Base-by-base conservation (phyloP, 2,797 vertebrate genomes). In the Helicolenus hilgendorfi region DNA sequence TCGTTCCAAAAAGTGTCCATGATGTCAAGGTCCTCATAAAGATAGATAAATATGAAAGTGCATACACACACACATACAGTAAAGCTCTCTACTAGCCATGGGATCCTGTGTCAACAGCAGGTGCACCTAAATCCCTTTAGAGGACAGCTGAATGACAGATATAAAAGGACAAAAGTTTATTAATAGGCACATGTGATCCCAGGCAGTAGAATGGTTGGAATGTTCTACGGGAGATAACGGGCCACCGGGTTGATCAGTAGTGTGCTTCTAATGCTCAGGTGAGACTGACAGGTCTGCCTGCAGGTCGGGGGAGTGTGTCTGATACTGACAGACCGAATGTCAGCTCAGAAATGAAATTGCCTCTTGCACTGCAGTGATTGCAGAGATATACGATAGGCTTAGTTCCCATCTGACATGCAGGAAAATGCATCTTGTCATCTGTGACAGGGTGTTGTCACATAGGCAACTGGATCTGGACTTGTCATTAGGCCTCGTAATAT, bases 61-160 rank as follows among this genome's bases (percentile, higher is more conserved):
- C 13, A 27, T 8, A 27, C n/a, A 65, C 68, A 77, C 33, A 77
- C 22, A 27, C 49, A 56, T 36, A 29, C 14, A 81, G 77, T 45
- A 63, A 87, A 81, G 82, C 79, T 85, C 59, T 83, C 63, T 2
- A 18, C 58, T 65, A 68, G 70, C 58, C 83, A 70, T 1, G 22
- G 75, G 81, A 35, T 91, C 86, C 63, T 81, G 62, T 85, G 79
- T 85, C 83, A 92, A 73, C 70, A 93, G 88, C 92, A 94, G 91
- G 84, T 94, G 92, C 81, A 59, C 31, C 55, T 87, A 85, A 92
- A 90, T 87, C 91, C 67, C 13, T 64, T 38, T 56, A 83, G 84
- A 94, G 92, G 91, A 86, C 92, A 84, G 63, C 59, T 91, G 81
- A 89, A 91, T 94, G 94, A 90, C 88, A 86, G 64, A 91, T 92